Evolutionary conservation across 2,888 invertebrate species (phyloP).

Genomic region (Isotomurus palustris): DNA sequence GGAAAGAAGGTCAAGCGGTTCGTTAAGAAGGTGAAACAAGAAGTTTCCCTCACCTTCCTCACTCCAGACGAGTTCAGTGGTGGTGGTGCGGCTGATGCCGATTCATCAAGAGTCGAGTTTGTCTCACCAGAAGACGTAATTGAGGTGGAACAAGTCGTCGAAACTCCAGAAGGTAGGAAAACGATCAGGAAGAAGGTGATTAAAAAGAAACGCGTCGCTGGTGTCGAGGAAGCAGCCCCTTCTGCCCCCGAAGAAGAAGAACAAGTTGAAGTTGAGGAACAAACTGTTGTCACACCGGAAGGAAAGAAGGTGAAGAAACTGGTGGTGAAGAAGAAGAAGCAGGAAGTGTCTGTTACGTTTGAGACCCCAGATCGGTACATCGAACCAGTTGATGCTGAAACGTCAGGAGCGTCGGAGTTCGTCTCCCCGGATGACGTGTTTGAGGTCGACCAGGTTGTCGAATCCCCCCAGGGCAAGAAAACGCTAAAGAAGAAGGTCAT

Average conservation of each 20-base stretch:
- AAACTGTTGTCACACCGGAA: too few relatives aligned
- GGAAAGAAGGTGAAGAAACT: too few relatives aligned
- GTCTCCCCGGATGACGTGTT: slow-evolving; percentile 11
- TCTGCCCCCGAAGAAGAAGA: too few relatives aligned
- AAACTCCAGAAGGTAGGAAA: background rate
- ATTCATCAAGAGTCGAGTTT: too few relatives aligned
- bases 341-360: background rate
- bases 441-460: slow-evolving; percentile 7
- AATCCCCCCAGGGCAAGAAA: background rate
- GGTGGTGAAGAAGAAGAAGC: background rate
- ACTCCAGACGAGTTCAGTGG: too few relatives aligned
- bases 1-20: background rate
- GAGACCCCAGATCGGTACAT: background rate
- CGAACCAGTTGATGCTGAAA: background rate
- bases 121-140: background rate
- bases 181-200: background rate
- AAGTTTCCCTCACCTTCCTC: too few relatives aligned
- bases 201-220: too few relatives aligned
- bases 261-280: too few relatives aligned
- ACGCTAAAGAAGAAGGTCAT: background rate
- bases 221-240: background rate
- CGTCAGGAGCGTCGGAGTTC: background rate
- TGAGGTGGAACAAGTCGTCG: background rate
- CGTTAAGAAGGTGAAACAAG: background rate
- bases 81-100: too few relatives aligned